phyloP scores from a whole-genome alignment of 2,113 vertebrate species.

The Malurus melanocephalus region DNA sequence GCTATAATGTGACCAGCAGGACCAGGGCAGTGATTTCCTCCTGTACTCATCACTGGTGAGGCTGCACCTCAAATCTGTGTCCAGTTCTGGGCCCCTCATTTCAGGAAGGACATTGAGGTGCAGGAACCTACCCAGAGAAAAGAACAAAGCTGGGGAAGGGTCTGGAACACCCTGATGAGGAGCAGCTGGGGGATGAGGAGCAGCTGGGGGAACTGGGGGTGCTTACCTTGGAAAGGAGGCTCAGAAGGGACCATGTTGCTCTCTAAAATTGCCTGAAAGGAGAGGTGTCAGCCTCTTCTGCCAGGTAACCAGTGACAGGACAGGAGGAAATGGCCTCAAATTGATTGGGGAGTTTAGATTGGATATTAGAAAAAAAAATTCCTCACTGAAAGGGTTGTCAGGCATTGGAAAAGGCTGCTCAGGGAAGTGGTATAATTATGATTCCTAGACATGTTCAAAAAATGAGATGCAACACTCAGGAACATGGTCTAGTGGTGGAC shows the following conservation, averaged over 20 bases:
- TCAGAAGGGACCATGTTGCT: neutral
- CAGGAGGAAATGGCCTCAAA: neutral
- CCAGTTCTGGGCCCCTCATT: neutral
- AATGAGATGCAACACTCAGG: too few relatives aligned
- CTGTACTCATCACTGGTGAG: neutral
- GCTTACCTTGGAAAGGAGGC: neutral
- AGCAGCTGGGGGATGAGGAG: neutral
- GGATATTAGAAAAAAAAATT: neutral
- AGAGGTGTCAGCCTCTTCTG: neutral
- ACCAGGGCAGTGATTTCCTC: neutral
- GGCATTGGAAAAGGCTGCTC: neutral
- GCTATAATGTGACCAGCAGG: neutral
- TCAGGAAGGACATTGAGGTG: neutral
- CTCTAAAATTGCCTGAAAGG: neutral
- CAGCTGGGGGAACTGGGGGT: accelerated
- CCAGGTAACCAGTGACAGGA: neutral
- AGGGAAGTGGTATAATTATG: neutral
- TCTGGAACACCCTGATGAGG: neutral
- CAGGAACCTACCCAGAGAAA: accelerated
- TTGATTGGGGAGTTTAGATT: neutral
- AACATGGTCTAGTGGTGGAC: too few relatives aligned
- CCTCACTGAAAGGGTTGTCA: neutral
- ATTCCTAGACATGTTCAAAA: neutral
- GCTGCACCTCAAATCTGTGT: accelerated
- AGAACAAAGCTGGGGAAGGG: neutral